Conservation (phyloP, 2,888 invertebrate genomes). For the Meliscaeva auricollis region DNA sequence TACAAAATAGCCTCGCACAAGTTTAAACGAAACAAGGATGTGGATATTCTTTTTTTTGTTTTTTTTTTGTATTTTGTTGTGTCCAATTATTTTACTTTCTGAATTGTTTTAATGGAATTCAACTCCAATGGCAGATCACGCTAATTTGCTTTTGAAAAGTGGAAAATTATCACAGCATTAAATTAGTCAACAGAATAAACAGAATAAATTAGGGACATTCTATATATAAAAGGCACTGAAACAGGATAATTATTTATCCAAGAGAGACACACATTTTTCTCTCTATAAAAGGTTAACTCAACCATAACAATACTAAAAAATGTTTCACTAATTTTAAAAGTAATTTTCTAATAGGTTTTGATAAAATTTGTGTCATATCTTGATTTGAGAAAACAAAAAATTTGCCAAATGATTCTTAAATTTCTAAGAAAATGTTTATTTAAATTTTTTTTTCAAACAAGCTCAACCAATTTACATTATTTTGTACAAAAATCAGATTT, state of each 20-base stretch:
- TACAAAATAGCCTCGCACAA: not conserved
- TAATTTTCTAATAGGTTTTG: too few species aligned
- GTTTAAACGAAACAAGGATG: not conserved
- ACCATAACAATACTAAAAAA: too few species aligned
- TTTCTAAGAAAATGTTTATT: too few species aligned
- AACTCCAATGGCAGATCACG: not conserved
- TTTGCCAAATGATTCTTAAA: too few species aligned
- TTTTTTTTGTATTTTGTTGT: not conserved
- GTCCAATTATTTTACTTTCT: not conserved
- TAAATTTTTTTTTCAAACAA: too few species aligned
- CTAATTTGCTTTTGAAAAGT: slow-evolving; percentile 9
- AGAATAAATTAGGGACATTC: not conserved
- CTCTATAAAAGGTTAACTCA: too few species aligned
- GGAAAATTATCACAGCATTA: slow-evolving; percentile 7
- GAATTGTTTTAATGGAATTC: not conserved
- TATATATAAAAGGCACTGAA: not conserved
- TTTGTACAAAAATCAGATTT: too few species aligned
- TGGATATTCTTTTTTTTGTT: not conserved
- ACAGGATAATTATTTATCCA: not conserved
- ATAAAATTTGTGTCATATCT: too few species aligned
- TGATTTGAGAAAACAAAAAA: too few species aligned
- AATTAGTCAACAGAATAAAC: not conserved
- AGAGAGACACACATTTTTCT: not conserved
- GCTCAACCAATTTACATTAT: too few species aligned
- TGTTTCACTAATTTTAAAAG: too few species aligned